These are phyloP conservation scores for Ips nitidus DNA, from an alignment of 1,140 invertebrate genomes.

Conservation along the genomic window DNA sequence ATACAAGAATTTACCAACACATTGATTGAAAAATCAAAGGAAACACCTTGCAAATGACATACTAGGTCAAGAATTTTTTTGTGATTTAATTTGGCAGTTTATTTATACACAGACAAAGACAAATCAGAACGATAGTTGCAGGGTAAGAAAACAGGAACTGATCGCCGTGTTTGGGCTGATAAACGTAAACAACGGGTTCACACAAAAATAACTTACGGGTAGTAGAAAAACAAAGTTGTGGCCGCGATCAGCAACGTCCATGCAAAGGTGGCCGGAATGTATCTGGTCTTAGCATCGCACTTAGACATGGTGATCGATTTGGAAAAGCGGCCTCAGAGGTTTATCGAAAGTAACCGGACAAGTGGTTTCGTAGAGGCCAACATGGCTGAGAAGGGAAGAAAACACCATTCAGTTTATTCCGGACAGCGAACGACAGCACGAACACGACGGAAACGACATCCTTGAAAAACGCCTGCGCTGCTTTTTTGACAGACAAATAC, in stretches of 20 bases:
- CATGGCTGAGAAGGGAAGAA: conserved; percentile 59
- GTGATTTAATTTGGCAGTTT: background rate
- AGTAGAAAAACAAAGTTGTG: conserved; percentile 93
- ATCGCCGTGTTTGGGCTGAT: too few species aligned
- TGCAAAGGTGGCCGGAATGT: conserved; percentile 94
- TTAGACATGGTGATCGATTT: conserved; percentile 76
- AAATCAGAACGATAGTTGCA: too few species aligned
- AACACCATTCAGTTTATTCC: conserved; percentile 2
- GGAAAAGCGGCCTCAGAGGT: conserved; percentile 40
- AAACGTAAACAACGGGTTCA: conserved; percentile 14
- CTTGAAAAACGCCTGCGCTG: too few species aligned
- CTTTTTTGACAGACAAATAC: too few species aligned
- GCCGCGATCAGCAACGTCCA: conserved; percentile 90
- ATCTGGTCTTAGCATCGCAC: conserved; percentile 90
- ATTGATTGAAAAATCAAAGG: background rate
- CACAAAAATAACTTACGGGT: conserved; percentile 78
- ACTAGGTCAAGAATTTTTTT: conserved; percentile 44
- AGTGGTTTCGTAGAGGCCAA: conserved; percentile 63
- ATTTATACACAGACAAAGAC: background rate
- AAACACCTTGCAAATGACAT: conserved; percentile 36
- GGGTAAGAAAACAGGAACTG: too few species aligned
- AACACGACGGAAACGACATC: too few species aligned
- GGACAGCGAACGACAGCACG: too few species aligned
- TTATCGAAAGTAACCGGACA: conserved; percentile 53
- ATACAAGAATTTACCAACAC: too few species aligned